Base-by-base conservation (phyloP, 2,113 vertebrate species). In the Blennius ocellaris region DNA sequence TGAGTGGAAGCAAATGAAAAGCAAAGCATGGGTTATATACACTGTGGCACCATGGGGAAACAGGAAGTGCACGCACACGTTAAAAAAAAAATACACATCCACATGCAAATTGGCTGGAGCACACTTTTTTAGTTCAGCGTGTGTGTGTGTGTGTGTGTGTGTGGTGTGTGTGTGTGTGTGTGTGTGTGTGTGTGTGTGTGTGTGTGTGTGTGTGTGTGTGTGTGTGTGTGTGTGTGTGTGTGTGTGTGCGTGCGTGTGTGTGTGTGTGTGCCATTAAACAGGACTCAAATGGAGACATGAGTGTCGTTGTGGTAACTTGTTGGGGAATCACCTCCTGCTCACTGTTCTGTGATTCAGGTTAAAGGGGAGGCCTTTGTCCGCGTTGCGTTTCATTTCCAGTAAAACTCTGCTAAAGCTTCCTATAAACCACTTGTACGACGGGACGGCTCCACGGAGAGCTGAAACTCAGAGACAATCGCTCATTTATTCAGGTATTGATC, bases 21-120 rank as follows among this genome's bases (percentile, higher is more conserved):
- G 68, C 12, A 51, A 51, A 53, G 39, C 51, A 56, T 70, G 54
- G 61, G 69, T 86, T 66, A 69, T 47, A 36, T 45, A 82, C 21
- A 30, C 16, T 16, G 57, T 11, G 60, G 77, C 75, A 64, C 41
- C 69, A 43, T 78, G 76, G 63, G 63, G 80, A 75, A 81, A 60
- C 71, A 72, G 81, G 81, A 84, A 82, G 61, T 56, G 44, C 39
- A 11, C 16, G 5, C 45, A 11, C 36, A 6, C 36, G 0, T 1
- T 52, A 70, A 70, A 41, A 57, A 70, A 70, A 41, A 57, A 16
- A 50, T 60, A 62, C 43, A 51, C 1, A 41, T 77, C 57, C 15
- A 8, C 37, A 69, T 69, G 59, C 54, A 82, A 74, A 85, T 67
- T n/a, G 45, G 52, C 45, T 66, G 65, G 56, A 73, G 52, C 11